These are phyloP conservation scores for Ooceraea biroi DNA, from an alignment of 1,140 invertebrate genomes.

Conservation along the genomic window DNA sequence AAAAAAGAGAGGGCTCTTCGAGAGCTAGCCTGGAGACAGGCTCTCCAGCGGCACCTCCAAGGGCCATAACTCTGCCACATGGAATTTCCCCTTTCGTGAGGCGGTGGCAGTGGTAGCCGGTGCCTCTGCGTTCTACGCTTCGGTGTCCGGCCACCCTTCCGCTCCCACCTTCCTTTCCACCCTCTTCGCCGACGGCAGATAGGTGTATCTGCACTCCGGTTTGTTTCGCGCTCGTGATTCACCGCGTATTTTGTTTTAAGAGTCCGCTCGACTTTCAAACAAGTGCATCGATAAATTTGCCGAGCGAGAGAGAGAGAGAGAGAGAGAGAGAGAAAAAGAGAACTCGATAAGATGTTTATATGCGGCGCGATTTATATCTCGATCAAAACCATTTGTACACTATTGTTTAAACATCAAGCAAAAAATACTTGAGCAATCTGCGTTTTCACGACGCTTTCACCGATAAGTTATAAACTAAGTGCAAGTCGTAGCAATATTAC, in stretches of 20 bases:
- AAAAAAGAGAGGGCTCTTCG: slow-evolving; percentile 53
- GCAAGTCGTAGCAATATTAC: too few species aligned
- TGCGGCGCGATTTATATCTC: background rate
- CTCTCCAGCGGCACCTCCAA: slow-evolving; percentile 67
- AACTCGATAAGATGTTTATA: slow-evolving; percentile 35
- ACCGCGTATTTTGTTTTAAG: slow-evolving; percentile 60
- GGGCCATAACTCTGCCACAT: slow-evolving; percentile 74
- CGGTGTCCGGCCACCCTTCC: slow-evolving; percentile 23
- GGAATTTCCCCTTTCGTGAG: slow-evolving; percentile 69
- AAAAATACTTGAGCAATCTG: background rate
- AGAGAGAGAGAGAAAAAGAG: too few species aligned
- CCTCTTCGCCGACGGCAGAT: slow-evolving; percentile 35
- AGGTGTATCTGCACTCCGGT: slow-evolving; percentile 39
- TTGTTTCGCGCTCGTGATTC: slow-evolving; percentile 57
- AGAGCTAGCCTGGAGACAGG: slow-evolving; percentile 58
- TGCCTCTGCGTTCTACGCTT: slow-evolving; percentile 53
- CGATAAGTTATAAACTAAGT: too few species aligned
- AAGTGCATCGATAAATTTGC: slow-evolving; percentile 31
- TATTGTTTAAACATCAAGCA: background rate
- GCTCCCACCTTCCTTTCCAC: background rate
- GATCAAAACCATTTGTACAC: background rate
- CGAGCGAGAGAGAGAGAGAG: too few species aligned
- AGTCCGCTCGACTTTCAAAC: slow-evolving; percentile 30
- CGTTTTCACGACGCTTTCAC: too few species aligned
- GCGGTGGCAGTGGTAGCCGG: slow-evolving; percentile 54